Conservation (phyloP, 2,797 vertebrate genomes). For the Apogon talboti region DNA sequence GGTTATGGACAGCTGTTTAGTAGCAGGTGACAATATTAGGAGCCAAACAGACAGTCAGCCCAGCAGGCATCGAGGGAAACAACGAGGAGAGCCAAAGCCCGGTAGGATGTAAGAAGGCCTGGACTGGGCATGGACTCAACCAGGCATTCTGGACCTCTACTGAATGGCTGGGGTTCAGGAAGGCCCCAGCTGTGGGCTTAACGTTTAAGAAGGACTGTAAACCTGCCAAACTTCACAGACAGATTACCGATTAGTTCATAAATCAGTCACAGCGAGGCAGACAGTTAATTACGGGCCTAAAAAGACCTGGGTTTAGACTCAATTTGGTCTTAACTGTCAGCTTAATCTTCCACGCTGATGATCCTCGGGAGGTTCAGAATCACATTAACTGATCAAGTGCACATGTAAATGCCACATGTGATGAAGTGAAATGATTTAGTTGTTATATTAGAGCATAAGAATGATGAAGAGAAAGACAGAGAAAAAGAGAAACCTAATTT, state of each 20-base stretch:
- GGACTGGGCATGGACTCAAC: conserved; percentile 44
- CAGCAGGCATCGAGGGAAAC: conserved; percentile 46
- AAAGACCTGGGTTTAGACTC: neutral
- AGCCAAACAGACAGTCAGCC: conserved; percentile 64
- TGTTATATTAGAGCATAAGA: conserved; percentile 4
- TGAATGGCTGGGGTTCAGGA: conserved; percentile 25
- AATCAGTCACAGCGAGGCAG: conserved; percentile 41
- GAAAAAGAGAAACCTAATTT: neutral
- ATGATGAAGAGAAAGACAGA: neutral
- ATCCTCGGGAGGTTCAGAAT: conserved; percentile 2
- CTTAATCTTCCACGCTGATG: neutral
- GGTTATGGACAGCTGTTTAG: conserved; percentile 73
- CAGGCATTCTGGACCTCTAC: conserved; percentile 39
- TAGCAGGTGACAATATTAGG: conserved; percentile 73
- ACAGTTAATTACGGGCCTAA: neutral
- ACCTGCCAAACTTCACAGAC: no score
- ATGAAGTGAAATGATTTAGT: conserved; percentile 4
- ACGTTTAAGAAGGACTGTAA: conserved; percentile 41
- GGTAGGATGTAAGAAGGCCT: conserved; percentile 44
- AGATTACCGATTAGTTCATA: conserved; percentile 28
- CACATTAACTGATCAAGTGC: neutral
- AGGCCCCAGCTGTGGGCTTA: conserved; percentile 49
- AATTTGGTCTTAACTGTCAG: conserved; percentile 10
- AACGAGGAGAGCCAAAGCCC: conserved; percentile 29
- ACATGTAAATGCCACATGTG: conserved; percentile 3